Conservation (phyloP, 2,888 invertebrate genomes). For the Coenonympha arcania region DNA sequence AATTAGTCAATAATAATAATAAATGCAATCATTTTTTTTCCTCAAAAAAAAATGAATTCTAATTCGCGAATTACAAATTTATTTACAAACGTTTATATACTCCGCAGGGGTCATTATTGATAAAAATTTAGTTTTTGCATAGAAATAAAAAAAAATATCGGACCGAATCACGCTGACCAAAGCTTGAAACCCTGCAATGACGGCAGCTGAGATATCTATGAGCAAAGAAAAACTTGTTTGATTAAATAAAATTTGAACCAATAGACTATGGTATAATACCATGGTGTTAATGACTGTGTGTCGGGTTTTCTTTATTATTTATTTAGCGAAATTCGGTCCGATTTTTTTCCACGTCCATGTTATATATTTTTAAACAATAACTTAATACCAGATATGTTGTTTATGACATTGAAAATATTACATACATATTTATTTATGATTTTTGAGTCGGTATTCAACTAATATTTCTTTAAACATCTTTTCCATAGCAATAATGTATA, state of each 20-base stretch:
- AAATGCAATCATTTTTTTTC: conserved; percentile 64
- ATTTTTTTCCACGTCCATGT: no score
- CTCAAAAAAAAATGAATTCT: conserved; percentile 53
- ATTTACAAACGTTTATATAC: conserved; percentile 50
- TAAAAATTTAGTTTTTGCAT: conserved; percentile 32
- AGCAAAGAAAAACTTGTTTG: no score
- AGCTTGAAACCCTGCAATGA: no score
- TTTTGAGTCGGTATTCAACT: conserved; percentile 48
- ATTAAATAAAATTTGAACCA: no score
- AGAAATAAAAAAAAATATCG: no score
- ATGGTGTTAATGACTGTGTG: no score
- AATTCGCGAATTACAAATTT: conserved; percentile 63
- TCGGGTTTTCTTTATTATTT: no score
- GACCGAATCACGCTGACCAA: no score
- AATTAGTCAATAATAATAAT: conserved; percentile 44
- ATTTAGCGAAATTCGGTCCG: no score
- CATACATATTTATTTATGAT: not conserved
- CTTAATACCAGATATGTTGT: conserved; percentile 34
- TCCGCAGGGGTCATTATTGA: conserved; percentile 43
- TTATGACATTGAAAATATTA: conserved; percentile 3
- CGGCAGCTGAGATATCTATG: no score
- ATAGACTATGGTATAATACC: no score
- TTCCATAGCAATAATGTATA: conserved; percentile 59
- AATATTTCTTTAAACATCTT: conserved; percentile 64
- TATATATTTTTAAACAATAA: conserved; percentile 20